These are phyloP conservation scores for Tragelaphus scriptus DNA, from an alignment of 2,113 vertebrate genomes.

Conservation along the genomic window DNA sequence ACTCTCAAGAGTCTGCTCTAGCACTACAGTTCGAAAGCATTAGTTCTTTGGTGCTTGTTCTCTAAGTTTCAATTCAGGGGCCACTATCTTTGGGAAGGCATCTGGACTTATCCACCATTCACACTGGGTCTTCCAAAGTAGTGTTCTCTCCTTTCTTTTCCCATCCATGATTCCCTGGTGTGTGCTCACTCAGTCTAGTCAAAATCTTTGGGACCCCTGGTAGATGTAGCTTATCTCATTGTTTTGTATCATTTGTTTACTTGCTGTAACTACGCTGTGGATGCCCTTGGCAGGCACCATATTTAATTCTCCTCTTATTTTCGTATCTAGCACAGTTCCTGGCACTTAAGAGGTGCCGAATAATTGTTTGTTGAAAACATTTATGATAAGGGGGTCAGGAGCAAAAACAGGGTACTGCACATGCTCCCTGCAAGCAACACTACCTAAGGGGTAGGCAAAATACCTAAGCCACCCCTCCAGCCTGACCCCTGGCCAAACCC, in stretches of 20 bases:
- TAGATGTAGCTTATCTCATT: neutral
- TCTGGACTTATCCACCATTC: neutral
- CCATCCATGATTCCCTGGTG: neutral
- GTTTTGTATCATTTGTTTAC: neutral
- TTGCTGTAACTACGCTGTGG: neutral
- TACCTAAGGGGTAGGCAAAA: neutral
- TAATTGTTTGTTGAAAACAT: neutral
- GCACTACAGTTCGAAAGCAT: neutral
- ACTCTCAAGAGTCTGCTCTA: neutral
- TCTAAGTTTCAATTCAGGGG: neutral
- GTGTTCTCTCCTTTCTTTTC: neutral
- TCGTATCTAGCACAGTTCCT: neutral
- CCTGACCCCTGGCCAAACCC: neutral
- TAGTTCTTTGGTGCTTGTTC: neutral
- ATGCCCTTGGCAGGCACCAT: neutral
- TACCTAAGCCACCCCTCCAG: neutral
- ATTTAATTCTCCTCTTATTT: neutral
- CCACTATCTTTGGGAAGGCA: neutral
- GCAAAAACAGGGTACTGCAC: neutral
- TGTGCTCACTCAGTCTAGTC: neutral
- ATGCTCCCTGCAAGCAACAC: neutral
- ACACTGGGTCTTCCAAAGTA: too few species aligned
- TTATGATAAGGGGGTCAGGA: neutral
- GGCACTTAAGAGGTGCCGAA: neutral
- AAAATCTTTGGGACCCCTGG: neutral